Conservation (phyloP, 2,888 invertebrate species). For the Cephalotes varians region DNA sequence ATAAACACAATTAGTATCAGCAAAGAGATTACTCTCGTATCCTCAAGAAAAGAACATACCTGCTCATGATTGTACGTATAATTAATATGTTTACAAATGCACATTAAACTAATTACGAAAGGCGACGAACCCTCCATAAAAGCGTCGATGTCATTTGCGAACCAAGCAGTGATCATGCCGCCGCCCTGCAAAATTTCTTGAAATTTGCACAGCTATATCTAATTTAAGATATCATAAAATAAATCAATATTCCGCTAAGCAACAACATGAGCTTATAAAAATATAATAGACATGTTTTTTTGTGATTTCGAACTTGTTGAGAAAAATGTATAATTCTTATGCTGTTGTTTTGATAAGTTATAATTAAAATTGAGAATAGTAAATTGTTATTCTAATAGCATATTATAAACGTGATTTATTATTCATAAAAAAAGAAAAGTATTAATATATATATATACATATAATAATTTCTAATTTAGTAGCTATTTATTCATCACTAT, state of each 20-base stretch:
- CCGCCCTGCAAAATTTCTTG: constrained; percentile 52
- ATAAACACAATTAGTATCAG: not conserved
- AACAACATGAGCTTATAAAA: not conserved
- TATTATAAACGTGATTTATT: not conserved
- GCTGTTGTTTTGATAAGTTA: too few species aligned
- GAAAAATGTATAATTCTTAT: not conserved
- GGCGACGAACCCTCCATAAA: constrained; percentile 63
- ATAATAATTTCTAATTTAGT: constrained; percentile 10
- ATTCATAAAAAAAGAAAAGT: not conserved
- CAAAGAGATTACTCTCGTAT: not conserved
- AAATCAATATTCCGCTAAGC: not conserved
- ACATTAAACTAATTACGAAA: constrained; percentile 64
- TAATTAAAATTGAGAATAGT: not conserved
- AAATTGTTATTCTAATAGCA: not conserved
- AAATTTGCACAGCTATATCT: not conserved
- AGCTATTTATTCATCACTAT: not conserved
- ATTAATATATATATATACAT: too few species aligned
- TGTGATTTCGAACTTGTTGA: not conserved
- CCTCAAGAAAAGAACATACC: constrained; percentile 45
- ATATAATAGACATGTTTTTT: not conserved
- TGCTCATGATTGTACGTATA: constrained; percentile 57
- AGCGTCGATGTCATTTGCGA: constrained; percentile 51
- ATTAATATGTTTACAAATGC: constrained; percentile 65
- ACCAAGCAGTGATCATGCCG: constrained; percentile 57
- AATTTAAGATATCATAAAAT: not conserved